A percentile compares a stretch with the other conserved stretches of the same genome.
These are phyloP conservation scores for Uropetala carovei DNA, from an alignment of 2,888 invertebrate species.

Conservation along the genomic window DNA sequence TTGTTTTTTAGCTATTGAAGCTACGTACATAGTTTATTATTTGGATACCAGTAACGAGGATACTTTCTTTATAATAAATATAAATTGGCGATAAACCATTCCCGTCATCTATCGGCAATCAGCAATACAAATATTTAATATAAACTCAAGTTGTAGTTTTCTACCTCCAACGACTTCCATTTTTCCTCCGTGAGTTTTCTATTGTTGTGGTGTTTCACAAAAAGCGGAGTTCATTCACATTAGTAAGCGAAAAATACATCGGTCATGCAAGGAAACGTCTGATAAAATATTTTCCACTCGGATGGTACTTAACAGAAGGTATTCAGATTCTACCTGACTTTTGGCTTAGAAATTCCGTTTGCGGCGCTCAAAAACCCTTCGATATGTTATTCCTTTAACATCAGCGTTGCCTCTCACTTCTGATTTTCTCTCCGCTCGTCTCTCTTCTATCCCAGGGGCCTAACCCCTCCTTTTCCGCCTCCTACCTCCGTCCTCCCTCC, in stretches of 20 bases:
- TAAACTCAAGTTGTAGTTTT: too few species aligned
- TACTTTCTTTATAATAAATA: too few species aligned
- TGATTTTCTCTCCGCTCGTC: background rate
- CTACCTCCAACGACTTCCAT: background rate
- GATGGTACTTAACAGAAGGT: conserved; percentile 30
- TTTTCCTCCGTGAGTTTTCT: background rate
- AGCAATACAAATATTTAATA: too few species aligned
- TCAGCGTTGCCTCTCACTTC: conserved; percentile 38
- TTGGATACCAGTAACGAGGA: too few species aligned
- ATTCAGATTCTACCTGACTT: conserved; percentile 46
- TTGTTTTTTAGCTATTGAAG: too few species aligned
- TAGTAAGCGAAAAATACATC: background rate
- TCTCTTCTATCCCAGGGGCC: background rate
- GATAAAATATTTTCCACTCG: conserved; percentile 23
- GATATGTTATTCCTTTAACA: conserved; percentile 52
- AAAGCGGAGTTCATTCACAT: background rate
- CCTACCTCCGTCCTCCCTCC: background rate
- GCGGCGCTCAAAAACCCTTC: conserved; percentile 34
- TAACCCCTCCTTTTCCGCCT: background rate
- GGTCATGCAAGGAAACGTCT: conserved; percentile 10
- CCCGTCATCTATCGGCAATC: too few species aligned
- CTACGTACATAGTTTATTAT: too few species aligned
- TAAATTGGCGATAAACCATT: too few species aligned
- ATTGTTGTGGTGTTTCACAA: background rate
- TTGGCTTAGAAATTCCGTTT: conserved; percentile 40